Evolutionary conservation across 2,888 invertebrate genomes (phyloP), one percentile per base, ranked within the genome.

Genomic region (Druceiella hillmani): DNA sequence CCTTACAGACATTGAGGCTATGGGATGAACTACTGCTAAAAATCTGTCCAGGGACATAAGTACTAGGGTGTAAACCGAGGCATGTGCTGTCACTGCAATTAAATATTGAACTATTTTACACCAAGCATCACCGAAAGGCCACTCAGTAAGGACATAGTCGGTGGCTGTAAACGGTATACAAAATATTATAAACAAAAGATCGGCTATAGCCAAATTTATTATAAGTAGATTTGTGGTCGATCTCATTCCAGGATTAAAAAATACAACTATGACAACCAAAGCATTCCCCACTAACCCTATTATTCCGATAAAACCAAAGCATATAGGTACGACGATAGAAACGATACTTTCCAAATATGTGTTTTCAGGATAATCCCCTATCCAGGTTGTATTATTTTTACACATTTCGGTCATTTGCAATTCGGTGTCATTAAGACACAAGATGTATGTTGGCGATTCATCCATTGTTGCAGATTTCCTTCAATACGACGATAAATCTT

Each of bases 91-190:
- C 24, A 92, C 91, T 41, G 90, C 88, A 48, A 90, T 88, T 57
- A 92, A 78, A 58, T 93, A 94, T 60, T 93, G 91, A 7, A 91
- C 87, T 13, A 86, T 79, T 66, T 88, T 87, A 66, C 93, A 94
- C 84, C 89, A 90, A 58, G 82, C 68, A 55, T 83, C 82, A 6
- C 94, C 93, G 55, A 94, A 92, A 1, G 91, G 89, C 93, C 93
- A 95, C 55, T 80, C 77, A 4, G 86, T 81, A 55, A 90, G 68
- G 0, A 89, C 87, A 59, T 92, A 94, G 55, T 89, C 89, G 10
- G 88, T 83, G 1, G 91, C 93, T 1, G 94, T 94, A 62, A 92
- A 92, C 1, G 94, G 94, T 11, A 94, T 91, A 65, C 94, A 94
- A 64, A 93, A 89, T 35, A 91, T 79, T 26, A 94, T 89, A 62